phyloP scores from a whole-genome alignment of 2,797 vertebrate genomes.

The Gambusia yucatana region DNA sequence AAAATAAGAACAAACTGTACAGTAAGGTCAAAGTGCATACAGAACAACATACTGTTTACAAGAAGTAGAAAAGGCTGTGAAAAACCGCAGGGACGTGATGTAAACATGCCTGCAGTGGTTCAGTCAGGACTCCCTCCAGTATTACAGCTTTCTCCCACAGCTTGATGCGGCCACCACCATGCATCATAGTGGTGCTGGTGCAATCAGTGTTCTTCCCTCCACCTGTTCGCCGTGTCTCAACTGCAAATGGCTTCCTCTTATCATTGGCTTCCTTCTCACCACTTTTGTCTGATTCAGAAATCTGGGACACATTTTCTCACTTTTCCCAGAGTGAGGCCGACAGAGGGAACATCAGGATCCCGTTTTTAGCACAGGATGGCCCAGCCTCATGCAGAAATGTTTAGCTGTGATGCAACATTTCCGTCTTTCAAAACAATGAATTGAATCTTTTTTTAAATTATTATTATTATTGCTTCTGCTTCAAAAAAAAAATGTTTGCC shows the following conservation, averaged over 20 bases:
- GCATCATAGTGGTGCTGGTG: not conserved
- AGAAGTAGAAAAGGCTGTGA: no score
- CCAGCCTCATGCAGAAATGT: conserved; percentile 36
- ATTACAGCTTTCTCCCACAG: not conserved
- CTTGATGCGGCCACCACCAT: not conserved
- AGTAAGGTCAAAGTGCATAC: no score
- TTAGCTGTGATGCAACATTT: not conserved
- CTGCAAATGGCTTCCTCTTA: not conserved
- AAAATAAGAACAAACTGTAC: no score
- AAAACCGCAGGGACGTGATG: no score
- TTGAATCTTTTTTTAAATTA: not conserved
- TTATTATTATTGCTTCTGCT: not conserved
- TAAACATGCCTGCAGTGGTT: not conserved
- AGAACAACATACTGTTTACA: no score
- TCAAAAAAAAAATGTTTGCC: not conserved
- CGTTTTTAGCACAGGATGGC: conserved; percentile 4
- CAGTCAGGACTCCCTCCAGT: not conserved
- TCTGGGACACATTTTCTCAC: conserved; percentile 29
- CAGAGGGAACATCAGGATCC: conserved; percentile 7
- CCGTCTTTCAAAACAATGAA: not conserved
- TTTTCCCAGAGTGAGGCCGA: conserved; percentile 4
- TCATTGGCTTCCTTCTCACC: not conserved
- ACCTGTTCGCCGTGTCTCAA: not conserved
- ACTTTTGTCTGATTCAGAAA: not conserved
- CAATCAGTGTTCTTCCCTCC: not conserved